Evolutionary conservation across 2,888 invertebrate genomes (phyloP), one percentile per base, ranked within the genome.

Genomic region (Orthonychiurus folsomi): DNA sequence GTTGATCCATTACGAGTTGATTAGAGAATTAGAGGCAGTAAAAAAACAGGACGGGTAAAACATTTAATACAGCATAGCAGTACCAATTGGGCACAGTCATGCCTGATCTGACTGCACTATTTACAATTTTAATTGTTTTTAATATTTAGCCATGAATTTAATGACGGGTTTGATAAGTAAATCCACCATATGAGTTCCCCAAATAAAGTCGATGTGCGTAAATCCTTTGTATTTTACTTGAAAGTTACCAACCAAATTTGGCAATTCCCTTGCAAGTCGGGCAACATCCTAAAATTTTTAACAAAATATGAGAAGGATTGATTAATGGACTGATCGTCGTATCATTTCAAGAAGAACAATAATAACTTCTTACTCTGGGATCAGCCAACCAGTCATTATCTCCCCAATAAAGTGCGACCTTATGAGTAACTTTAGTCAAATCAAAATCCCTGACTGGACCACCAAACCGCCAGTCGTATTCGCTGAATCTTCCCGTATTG

Each of bases 181-280:
- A 9, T 37, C 37, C 15, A 37, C 5, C 5, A 37, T 37, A 9
- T 37, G 37, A 9, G 37, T 37, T 37, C 37, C 37, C 37, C 37
- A 66, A 21, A 66, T 58, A 53, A 63, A 66, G 52, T 66, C 66
- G 50, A 66, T 60, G 37, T 66, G 66, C 25, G 61, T 64, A 47
- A 61, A 66, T 3, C 37, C 28, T 3, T 63, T 56, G 15, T 56
- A 58, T 20, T 66, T 63, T 12, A 66, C 63, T 37, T 27, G 24
- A n/a, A 59, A 55, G 47, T 59, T 62, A 2, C 37, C 61, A 3
- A 63, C 54, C 1, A 66, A 50, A 26, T 52, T 59, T 2, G 61
- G 63, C 25, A 66, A 52, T 20, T 56, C 54, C 18, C 12, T 18
- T 2, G 63, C 61, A 18, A 66, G 50, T 9, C 57, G 27, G 1